A percentile compares a stretch with the other conserved stretches of the same genome.
Conservation (phyloP, 2,797 vertebrate genomes). For the Sciurus vulgaris region DNA sequence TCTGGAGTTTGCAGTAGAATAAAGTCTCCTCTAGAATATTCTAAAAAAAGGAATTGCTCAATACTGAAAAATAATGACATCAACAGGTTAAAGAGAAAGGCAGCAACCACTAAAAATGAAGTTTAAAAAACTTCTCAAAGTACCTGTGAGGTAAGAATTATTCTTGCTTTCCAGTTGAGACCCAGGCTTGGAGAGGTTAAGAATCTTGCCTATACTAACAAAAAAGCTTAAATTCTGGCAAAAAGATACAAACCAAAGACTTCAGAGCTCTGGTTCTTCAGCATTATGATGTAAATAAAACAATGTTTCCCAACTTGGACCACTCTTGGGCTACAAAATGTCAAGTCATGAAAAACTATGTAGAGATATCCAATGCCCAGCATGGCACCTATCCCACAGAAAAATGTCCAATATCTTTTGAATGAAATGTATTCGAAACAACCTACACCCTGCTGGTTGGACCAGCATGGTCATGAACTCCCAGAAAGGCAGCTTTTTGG, state of each 20-base stretch:
- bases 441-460: neutral
- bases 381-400: neutral
- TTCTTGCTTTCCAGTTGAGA: neutral
- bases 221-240: neutral
- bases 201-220: neutral
- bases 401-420: neutral
- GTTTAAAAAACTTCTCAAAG: neutral
- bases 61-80: constrained; percentile 26
- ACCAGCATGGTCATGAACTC: neutral
- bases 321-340: neutral
- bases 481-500: constrained; percentile 1
- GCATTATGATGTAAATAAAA: neutral
- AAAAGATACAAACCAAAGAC: constrained; percentile 42
- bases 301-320: neutral
- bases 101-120: neutral
- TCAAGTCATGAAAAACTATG: neutral
- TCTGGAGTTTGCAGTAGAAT: neutral
- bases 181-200: constrained; percentile 10
- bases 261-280: neutral
- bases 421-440: neutral
- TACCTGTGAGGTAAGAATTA: neutral
- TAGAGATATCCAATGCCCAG: neutral
- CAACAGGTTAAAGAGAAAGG: neutral
- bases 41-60: neutral
- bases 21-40: constrained; percentile 34